phyloP scores from a whole-genome alignment of 2,888 invertebrate species.

The Pseudococcus viburni region DNA sequence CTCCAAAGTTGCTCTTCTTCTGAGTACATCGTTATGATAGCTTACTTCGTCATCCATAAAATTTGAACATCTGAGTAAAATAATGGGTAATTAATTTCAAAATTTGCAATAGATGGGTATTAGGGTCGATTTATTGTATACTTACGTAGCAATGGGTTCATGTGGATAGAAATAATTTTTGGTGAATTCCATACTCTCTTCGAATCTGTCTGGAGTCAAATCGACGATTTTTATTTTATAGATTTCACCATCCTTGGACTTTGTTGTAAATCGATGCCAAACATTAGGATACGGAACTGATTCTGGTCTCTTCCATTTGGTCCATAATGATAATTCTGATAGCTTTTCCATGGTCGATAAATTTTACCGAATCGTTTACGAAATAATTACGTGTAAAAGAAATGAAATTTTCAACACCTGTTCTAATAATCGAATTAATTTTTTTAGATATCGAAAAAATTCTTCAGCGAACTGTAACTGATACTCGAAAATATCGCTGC shows the following conservation, averaged over 20 bases:
- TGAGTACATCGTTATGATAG: conserved; percentile 39
- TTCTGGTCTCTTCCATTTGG: conserved; percentile 62
- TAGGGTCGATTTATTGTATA: background rate
- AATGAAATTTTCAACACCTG: too few species aligned
- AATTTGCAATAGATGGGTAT: background rate
- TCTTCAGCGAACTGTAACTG: too few species aligned
- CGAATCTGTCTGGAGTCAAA: conserved; percentile 73
- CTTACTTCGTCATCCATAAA: conserved; percentile 64
- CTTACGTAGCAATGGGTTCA: background rate
- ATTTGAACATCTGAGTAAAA: conserved; percentile 49
- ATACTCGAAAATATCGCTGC: too few species aligned
- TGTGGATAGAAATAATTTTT: background rate
- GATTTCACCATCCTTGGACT: conserved; percentile 72
- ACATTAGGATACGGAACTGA: conserved; percentile 42
- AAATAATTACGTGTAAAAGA: background rate
- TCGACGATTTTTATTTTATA: conserved; percentile 73
- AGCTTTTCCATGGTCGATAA: background rate
- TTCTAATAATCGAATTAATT: too few species aligned
- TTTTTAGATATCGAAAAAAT: too few species aligned
- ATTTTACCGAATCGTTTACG: background rate
- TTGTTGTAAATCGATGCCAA: conserved; percentile 72
- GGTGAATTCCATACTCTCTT: conserved; percentile 73
- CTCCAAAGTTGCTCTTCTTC: background rate
- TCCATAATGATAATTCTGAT: background rate
- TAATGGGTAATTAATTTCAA: too few species aligned